Conservation (phyloP, 2,113 vertebrate species). For the Mesocricetus auratus region DNA sequence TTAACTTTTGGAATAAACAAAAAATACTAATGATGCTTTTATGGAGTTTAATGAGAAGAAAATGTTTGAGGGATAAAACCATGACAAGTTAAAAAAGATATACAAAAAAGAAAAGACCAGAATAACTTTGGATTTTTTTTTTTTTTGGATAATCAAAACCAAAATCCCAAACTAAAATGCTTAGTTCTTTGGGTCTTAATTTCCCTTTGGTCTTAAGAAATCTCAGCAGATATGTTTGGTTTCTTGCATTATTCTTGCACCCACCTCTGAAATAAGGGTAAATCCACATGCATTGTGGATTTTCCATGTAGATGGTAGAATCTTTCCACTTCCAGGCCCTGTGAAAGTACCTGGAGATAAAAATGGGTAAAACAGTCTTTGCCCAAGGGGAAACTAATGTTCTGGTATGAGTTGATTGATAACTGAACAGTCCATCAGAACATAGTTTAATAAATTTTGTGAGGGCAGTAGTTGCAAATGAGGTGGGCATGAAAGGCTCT, state of each 20-base stretch:
- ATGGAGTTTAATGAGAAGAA: slow-evolving; percentile 85
- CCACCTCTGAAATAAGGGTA: background rate
- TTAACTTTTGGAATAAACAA: slow-evolving; percentile 85
- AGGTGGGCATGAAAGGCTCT: background rate
- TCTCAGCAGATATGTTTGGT: slow-evolving; percentile 20
- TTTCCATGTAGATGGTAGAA: background rate
- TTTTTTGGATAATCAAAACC: slow-evolving; percentile 82
- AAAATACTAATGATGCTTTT: slow-evolving; percentile 85
- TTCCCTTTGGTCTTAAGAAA: slow-evolving; percentile 72
- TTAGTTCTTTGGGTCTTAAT: slow-evolving; percentile 63
- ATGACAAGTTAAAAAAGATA: slow-evolving; percentile 78
- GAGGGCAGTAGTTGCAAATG: background rate
- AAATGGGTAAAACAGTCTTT: slow-evolving; percentile 5
- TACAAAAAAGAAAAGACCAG: slow-evolving; percentile 61
- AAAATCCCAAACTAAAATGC: slow-evolving; percentile 65
- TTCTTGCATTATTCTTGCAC: background rate
- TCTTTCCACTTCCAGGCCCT: background rate
- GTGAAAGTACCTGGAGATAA: slow-evolving; percentile 30
- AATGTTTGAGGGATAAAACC: slow-evolving; percentile 83
- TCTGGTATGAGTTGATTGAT: background rate
- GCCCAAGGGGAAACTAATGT: background rate
- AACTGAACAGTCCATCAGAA: slow-evolving; percentile 1
- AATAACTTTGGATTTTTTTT: slow-evolving; percentile 79
- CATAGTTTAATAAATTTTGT: background rate
- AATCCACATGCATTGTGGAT: background rate